Evolutionary conservation across 2,888 invertebrate genomes (phyloP), one percentile per base, ranked within the genome.

Genomic region (Drosophila sordidapex): DNA sequence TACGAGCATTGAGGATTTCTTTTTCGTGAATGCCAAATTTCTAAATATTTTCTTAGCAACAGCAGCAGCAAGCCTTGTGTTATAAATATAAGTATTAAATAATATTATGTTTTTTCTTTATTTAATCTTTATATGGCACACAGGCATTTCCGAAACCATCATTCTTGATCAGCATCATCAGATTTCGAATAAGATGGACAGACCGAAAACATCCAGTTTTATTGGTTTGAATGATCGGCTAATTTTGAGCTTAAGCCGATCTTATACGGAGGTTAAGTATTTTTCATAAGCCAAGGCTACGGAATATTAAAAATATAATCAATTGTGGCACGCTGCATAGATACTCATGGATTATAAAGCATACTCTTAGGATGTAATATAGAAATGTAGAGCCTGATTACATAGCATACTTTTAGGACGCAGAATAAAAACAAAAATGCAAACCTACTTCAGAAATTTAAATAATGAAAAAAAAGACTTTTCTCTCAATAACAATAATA

Each of bases 351-450:
- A 25, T 8, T 15, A 0, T 21, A 8, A 46, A 1, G 15, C 21
- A 8, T 46, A 25, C 46, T 25, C 15, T 46, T 15, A 25, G 46
- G 46, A 4, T 15, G 8, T 1, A 15, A 1, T 25, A 15, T 15
- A 15, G 33, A 25, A 15, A 46, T 46, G 2, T 2, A 15, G 2
- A 7, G 0, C 8, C 7, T 4, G 4, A 25, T 15, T 15, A 0
- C 5, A 18, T 21, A 15, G 53, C 53, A 21, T 21, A 35, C 4
- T 10, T 5, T 53, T 21, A 21, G 52, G 33, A 5, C 18, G 10
- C 15, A 2, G 2, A 15, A 15, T 25, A 25, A 25, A 25, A 46
- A 15, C 8, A 2, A 8, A 4, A 4, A 11, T 5, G 1, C 43
- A 21, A 11, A 5, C 5, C 21, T 8, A 15, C 15, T 25, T 15